A percentile compares a stretch with the other conserved stretches of the same genome.
phyloP scores from a whole-genome alignment of 2,888 invertebrate species.

The Drosophila prostipennis region DNA sequence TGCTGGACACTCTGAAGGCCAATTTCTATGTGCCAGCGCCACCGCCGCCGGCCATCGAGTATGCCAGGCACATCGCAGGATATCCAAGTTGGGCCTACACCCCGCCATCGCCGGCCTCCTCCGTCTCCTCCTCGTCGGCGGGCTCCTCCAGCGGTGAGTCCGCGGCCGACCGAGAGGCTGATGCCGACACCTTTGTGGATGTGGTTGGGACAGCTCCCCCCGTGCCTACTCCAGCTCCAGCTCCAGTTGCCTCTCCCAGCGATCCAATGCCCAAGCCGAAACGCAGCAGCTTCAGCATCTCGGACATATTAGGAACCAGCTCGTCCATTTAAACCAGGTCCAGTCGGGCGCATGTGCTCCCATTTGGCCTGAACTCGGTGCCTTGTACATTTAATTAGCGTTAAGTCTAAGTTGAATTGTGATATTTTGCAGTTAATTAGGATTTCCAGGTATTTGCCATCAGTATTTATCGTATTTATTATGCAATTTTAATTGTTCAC shows the following conservation, averaged over 20 bases:
- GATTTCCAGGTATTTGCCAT: conserved; percentile 73
- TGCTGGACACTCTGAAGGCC: conserved; percentile 65
- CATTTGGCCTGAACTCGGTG: conserved; percentile 60
- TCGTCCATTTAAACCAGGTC: conserved; percentile 50
- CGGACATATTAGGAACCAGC: conserved; percentile 80
- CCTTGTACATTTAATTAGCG: conserved; percentile 75
- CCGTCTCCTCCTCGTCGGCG: conserved; percentile 49
- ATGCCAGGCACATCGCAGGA: conserved; percentile 67
- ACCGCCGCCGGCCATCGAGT: conserved; percentile 58
- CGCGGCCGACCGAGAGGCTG: conserved; percentile 38
- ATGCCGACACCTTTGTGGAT: conserved; percentile 74
- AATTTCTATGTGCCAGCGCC: conserved; percentile 70
- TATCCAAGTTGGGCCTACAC: conserved; percentile 73
- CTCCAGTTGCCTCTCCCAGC: conserved; percentile 31
- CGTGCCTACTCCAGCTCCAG: neutral
- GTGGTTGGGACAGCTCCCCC: conserved; percentile 66
- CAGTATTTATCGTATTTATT: conserved; percentile 78
- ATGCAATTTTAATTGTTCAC: conserved; percentile 76
- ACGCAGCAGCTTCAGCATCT: conserved; percentile 82
- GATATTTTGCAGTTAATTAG: conserved; percentile 78
- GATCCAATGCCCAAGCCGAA: conserved; percentile 59
- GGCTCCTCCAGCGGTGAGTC: conserved; percentile 52
- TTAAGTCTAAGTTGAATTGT: conserved; percentile 67
- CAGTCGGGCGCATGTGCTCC: conserved; percentile 38
- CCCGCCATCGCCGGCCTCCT: conserved; percentile 67